Base-by-base conservation (phyloP, 2,888 invertebrate genomes). In the Coleophora flavipennella region DNA sequence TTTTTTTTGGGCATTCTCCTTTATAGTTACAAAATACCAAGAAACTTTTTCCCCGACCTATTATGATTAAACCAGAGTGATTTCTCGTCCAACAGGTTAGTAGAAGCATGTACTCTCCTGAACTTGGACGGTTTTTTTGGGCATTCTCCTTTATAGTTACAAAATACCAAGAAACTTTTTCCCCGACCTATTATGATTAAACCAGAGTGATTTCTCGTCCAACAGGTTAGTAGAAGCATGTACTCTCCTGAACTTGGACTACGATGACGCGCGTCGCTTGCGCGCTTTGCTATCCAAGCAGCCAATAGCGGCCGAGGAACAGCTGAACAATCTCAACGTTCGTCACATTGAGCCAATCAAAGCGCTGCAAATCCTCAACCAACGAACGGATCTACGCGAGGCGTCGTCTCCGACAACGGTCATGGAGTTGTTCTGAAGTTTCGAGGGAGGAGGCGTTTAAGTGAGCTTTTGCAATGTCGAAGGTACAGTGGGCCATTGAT, bases 251-350 rank as follows among this genome's bases (percentile, higher is more conserved):
- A 93, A 91, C 53, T 74, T 94, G 53, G 88, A 91, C 33, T 87
- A 90, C 54, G 95, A 94, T 0, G 92, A 93, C 29, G 94, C 94
- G 0, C 81, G 94, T 35, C 81, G 94, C 2, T 76, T 96, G 11
- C 86, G 91, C 29, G 89, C 92, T 43, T 85, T 89, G 0, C 62
- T 96, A 0, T 27, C 49, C 0, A 75, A 71, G n/a, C 60, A 58
- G 2, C 51, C 64, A 0, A 33, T 52, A 0, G 39, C 42, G 0
- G 51, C 42, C 0, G 46, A 36, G 0, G 59, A 62, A 9, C 3
- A 4, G 10, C 29, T 75, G 0, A 13, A 31, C 1, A 45, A 36
- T 25, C 46, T 50, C 3, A 55, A 55, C 33, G 53, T 75, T 28
- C 50, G 54, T 0, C 51, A 63, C 46, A 46, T 79, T 0, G 45